phyloP scores from a whole-genome alignment of 2,888 invertebrate species.

The Myathropa florea region DNA sequence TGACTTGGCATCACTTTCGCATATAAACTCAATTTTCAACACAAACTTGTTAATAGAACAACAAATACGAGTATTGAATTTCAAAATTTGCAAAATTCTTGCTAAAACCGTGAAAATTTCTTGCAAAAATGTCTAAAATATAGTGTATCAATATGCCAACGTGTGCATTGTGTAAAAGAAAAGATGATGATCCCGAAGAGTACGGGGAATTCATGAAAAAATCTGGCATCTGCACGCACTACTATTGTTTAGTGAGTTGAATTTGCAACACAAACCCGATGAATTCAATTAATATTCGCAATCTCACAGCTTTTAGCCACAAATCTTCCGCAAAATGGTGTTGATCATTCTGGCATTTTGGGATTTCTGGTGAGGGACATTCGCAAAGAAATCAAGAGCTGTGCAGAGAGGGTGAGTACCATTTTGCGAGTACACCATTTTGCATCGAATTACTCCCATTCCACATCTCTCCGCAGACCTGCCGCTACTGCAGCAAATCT shows the following conservation, averaged over 20 bases:
- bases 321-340: constrained; percentile 85
- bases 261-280: neutral
- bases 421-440: neutral
- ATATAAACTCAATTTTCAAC: neutral
- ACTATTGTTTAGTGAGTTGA: constrained; percentile 76
- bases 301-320: constrained; percentile 85
- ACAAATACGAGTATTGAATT: neutral
- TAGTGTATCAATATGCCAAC: constrained; percentile 24
- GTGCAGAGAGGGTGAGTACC: constrained; percentile 84
- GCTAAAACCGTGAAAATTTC: neutral
- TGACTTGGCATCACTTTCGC: constrained; percentile 8
- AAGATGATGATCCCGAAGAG: constrained; percentile 61
- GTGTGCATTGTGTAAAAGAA: constrained; percentile 31
- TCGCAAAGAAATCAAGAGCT: constrained; percentile 84
- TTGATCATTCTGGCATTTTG: constrained; percentile 86
- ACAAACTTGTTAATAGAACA: neutral
- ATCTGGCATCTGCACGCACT: constrained; percentile 74
- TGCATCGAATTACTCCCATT: neutral
- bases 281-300: neutral
- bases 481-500: constrained; percentile 73
- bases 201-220: constrained; percentile 77
- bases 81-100: neutral
- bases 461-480: constrained; percentile 58
- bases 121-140: neutral
- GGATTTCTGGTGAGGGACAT: constrained; percentile 89